Conservation (phyloP, 2,888 invertebrate species). For the Acanthosepion lycidas region DNA sequence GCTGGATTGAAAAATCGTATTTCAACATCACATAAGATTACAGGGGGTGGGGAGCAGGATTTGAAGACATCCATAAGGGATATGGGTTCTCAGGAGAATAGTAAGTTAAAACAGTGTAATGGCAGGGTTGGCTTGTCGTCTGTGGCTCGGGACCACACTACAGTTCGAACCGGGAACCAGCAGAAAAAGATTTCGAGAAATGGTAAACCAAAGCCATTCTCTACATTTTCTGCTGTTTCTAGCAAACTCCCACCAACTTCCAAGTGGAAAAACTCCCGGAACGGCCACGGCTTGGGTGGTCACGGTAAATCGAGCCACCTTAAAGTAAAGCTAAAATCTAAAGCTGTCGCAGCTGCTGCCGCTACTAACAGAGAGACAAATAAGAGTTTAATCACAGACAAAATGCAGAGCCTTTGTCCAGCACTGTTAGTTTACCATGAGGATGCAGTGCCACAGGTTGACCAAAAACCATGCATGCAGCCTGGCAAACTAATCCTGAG, state of each 20-base stretch:
- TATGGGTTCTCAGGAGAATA: not conserved
- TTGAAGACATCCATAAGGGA: not conserved
- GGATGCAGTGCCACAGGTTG: conserved; percentile 56
- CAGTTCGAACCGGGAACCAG: not conserved
- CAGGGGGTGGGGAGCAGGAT: not conserved
- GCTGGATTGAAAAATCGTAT: not conserved
- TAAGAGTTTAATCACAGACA: not conserved
- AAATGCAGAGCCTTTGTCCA: not conserved
- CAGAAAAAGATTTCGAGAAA: not conserved
- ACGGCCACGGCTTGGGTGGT: not conserved
- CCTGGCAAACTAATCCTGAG: conserved; percentile 65
- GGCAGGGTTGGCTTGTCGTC: not conserved
- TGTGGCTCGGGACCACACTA: not conserved
- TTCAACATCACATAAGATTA: not conserved
- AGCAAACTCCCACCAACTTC: not conserved
- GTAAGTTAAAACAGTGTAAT: not conserved
- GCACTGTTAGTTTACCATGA: conserved; percentile 61
- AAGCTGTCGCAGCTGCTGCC: not conserved
- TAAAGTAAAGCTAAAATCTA: not conserved
- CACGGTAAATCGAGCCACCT: not conserved
- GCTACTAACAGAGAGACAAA: not conserved
- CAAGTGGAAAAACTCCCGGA: conserved; percentile 35
- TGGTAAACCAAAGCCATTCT: not conserved
- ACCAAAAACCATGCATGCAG: conserved; percentile 55
- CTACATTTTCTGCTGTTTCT: not conserved